These are phyloP conservation scores for Cassiopea andromeda DNA, from an alignment of 30 jellyfish, hydroid and myxozoan species.

Conservation along the genomic window DNA sequence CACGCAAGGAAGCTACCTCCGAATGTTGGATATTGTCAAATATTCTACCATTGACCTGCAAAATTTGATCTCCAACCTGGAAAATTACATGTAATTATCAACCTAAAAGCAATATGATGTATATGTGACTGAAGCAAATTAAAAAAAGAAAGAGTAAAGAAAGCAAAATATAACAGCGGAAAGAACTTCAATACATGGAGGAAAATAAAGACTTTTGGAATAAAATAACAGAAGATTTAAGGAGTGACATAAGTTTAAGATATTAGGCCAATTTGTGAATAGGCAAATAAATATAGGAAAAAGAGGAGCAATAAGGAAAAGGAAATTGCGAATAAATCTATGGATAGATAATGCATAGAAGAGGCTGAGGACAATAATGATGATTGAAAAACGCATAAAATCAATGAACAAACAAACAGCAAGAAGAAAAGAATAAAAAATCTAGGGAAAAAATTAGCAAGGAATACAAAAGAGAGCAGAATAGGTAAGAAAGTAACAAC, in stretches of 20 bases:
- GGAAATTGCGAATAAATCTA: too few species aligned
- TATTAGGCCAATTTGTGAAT: not conserved
- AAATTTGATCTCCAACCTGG: constrained; percentile 90
- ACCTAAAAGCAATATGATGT: not conserved
- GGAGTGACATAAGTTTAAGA: not conserved
- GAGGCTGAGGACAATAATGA: too few species aligned
- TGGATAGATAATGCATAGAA: too few species aligned
- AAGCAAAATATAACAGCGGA: too few species aligned
- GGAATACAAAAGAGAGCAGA: not conserved
- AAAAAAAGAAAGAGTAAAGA: too few species aligned
- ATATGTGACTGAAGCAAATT: not conserved
- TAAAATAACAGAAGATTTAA: too few species aligned
- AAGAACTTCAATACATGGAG: too few species aligned
- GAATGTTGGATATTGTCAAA: constrained; percentile 73
- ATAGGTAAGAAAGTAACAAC: not conserved
- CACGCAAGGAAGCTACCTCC: constrained; percentile 52
- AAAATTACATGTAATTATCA: not conserved
- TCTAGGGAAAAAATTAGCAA: not conserved
- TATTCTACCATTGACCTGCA: constrained; percentile 82
- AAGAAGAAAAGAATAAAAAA: not conserved
- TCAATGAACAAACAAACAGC: not conserved
- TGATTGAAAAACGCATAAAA: not conserved
- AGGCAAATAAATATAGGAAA: not conserved
- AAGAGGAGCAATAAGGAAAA: too few species aligned
- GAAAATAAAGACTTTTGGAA: too few species aligned